Conservation (phyloP, 2,797 vertebrate species). For the Sitta carolinensis region DNA sequence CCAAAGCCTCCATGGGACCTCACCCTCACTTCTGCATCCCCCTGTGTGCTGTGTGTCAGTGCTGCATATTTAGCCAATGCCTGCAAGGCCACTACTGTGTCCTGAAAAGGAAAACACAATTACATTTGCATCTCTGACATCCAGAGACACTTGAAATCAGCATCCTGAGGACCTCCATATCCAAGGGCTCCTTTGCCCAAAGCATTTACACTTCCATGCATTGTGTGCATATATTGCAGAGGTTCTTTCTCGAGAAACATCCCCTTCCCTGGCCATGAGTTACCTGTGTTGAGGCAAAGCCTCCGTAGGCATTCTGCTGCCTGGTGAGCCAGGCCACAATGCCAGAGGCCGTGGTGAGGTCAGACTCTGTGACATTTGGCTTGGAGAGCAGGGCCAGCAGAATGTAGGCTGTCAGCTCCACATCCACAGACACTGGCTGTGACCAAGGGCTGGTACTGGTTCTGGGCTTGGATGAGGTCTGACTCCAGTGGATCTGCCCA, state of each 20-base stretch:
- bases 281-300: slow-evolving; percentile 77
- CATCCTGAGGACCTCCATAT: background rate
- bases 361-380: background rate
- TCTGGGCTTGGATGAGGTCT: background rate
- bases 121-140: background rate
- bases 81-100: slow-evolving; percentile 74
- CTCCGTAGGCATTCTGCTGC: slow-evolving; percentile 73
- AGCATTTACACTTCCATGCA: background rate
- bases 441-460: background rate
- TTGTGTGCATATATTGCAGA: background rate
- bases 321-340: slow-evolving; percentile 67
- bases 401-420: slow-evolving; percentile 65
- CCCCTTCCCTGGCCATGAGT: background rate
- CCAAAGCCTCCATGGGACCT: slow-evolving; percentile 30
- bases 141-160: background rate
- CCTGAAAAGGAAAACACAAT: slow-evolving; percentile 52
- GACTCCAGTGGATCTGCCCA: slow-evolving; percentile 54
- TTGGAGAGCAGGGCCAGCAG: slow-evolving; percentile 62
- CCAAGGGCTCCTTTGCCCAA: background rate
- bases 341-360: slow-evolving; percentile 3
- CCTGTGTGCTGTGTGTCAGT: slow-evolving; percentile 24
- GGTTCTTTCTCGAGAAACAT: background rate
- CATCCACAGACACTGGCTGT: slow-evolving; percentile 67
- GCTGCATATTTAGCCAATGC: slow-evolving; percentile 69
- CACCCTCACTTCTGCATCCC: slow-evolving; percentile 56